These are phyloP conservation scores for Dioctria rufipes DNA, from an alignment of 2,888 invertebrate genomes.

Conservation along the genomic window DNA sequence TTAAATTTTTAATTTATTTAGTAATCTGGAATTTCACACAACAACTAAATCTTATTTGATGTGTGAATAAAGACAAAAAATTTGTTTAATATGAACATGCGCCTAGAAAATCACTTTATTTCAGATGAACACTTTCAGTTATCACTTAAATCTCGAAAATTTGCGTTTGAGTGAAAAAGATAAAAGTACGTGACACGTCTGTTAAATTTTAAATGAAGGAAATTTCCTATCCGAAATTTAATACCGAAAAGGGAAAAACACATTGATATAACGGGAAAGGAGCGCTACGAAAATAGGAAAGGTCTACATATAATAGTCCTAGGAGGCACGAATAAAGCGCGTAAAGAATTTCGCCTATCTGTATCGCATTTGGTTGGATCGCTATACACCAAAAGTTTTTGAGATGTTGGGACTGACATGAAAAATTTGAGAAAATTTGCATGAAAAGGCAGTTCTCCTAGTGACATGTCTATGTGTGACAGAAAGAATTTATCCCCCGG, in stretches of 20 bases:
- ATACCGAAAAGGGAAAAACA: neutral
- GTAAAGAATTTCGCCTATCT: constrained; percentile 29
- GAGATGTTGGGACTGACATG: constrained; percentile 43
- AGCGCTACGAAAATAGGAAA: neutral
- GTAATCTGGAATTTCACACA: too few species aligned
- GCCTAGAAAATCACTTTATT: too few species aligned
- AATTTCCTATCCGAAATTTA: neutral
- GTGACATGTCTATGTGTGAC: constrained; percentile 48
- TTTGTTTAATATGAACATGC: too few species aligned
- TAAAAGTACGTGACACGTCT: constrained; percentile 40
- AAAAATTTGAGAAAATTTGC: constrained; percentile 49
- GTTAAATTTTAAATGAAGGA: constrained; percentile 36
- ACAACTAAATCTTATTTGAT: too few species aligned
- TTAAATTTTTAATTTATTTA: too few species aligned
- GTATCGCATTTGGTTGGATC: constrained; percentile 43
- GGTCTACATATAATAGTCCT: neutral
- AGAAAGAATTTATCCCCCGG: constrained; percentile 40
- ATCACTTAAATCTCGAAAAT: constrained; percentile 30
- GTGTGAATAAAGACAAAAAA: too few species aligned
- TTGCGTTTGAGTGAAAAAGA: constrained; percentile 22
- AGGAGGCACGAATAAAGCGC: constrained; percentile 13
- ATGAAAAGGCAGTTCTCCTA: constrained; percentile 47
- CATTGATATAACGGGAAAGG: neutral
- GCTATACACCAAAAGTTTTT: constrained; percentile 39
- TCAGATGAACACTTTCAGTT: constrained; percentile 23